These are phyloP conservation scores for Montipora sp. DNA, from an alignment of 64 coral and sea anemone genomes.

Conservation along the genomic window DNA sequence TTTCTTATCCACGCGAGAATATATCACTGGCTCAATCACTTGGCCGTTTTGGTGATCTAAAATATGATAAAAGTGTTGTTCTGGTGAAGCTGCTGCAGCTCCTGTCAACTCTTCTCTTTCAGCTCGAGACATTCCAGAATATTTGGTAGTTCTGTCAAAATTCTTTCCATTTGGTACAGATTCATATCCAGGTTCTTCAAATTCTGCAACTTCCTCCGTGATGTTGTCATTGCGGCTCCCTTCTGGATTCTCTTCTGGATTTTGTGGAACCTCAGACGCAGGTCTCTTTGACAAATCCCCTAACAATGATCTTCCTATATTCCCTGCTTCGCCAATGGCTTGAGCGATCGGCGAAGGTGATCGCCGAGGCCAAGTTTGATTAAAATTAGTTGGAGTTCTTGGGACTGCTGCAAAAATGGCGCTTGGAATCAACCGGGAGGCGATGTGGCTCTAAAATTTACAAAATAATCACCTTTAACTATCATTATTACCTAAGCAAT, in stretches of 20 bases:
- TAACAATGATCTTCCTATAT: slow-evolving; percentile 63
- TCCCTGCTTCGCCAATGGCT: slow-evolving; percentile 84
- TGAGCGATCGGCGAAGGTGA: slow-evolving; percentile 73
- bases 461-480: not conserved
- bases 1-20: slow-evolving; percentile 83
- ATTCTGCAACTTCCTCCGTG: not conserved
- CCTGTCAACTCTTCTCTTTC: not conserved
- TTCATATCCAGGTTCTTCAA: slow-evolving; percentile 66
- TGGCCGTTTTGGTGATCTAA: slow-evolving; percentile 33
- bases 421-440: slow-evolving; percentile 77
- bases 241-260: not conserved
- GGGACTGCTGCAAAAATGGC: slow-evolving; percentile 92
- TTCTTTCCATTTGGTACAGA: slow-evolving; percentile 26
- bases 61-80: slow-evolving; percentile 58
- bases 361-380: slow-evolving; percentile 81
- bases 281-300: slow-evolving; percentile 70
- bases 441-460: slow-evolving; percentile 77
- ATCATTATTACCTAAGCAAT: not conserved
- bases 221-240: not conserved
- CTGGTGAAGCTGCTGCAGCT: slow-evolving; percentile 4
- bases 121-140: slow-evolving; percentile 29
- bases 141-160: slow-evolving; percentile 81
- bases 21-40: slow-evolving; percentile 49
- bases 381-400: slow-evolving; percentile 66
- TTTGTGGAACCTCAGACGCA: slow-evolving; percentile 39